Base-by-base conservation (phyloP, 2,797 vertebrate genomes). In the Mus minutoides region DNA sequence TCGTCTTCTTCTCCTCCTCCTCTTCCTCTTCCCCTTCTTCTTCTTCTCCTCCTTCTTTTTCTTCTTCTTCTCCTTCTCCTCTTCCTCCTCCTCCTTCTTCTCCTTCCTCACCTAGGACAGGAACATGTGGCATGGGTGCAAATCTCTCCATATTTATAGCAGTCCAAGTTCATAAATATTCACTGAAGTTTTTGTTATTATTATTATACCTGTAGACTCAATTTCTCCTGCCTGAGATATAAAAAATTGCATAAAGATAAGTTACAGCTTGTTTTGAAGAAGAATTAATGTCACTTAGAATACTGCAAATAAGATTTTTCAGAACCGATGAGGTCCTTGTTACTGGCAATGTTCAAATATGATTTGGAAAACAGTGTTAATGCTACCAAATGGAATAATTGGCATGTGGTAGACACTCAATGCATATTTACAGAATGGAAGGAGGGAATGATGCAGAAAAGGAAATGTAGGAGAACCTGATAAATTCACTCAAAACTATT, bases 201-300 rank as follows among this genome's bases (percentile, higher is more conserved):
- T 90, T 84, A 14, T 95, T 58, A 84, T 56, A 62, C 2, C 26
- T 34, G 0, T 86, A 83, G 34, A n/a, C 93, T 88, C 62, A 71
- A 85, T 93, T n/a, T 89, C 46, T 92, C 43, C 54, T 16, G 31
- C 16, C 85, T 69, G n/a, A 31, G 40, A 24, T 73, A 22, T 5
- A 46, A 87, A 79, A 75, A 73, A 34, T 94, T 67, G n/a, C 31
- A 75, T 43, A 69, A 34, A 91, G 49, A 91, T 79, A 69, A 7
- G 40, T 96, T 94, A 83, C 11, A 80, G 46, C 34, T 95, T 91
- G 8, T 60, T 95, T 88, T 75, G 37, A 67, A 84, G 71, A 92
- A 84, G 83, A 84, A 52, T 46, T 88, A 56, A 3, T 73, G 60
- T 87, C 46, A 71, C 3, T 54, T 85, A 78, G 43, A 92, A 75